Evolutionary conservation across 2,888 invertebrate species (phyloP), one percentile per base, ranked within the genome.

Genomic region (Andrena bicolor): DNA sequence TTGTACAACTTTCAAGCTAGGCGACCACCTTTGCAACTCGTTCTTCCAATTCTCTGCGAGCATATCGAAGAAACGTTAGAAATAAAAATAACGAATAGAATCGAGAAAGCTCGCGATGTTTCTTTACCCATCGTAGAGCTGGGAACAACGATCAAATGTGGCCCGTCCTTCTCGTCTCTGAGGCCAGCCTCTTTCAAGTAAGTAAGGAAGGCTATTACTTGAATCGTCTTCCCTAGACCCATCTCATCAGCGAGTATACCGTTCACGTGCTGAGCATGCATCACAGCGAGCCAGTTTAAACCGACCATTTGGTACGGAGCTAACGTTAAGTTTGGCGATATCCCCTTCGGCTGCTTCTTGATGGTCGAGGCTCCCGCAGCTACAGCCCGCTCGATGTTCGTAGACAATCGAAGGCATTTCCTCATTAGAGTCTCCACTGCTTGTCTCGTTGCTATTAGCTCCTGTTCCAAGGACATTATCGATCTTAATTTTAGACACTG

Each of bases 171-270:
- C 16, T 93, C 92, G 51, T 89, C 81, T 1, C 96, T 95, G 61
- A 96, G 96, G 0, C 96, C 96, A 0, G 96, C 96, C 92, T 99
- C 97, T 94, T 98, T 97, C 20, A 99, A 94, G 92, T 99, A 97
- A 0, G 98, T 97, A 0, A 99, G 95, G 94, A 98, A 98, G 0
- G 98, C 96, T 85, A 99, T 98, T n/a, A 98, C 97, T 94, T 99
- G 98, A 84, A 99, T 96, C 0, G 99, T 99, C 94, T 99, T 99
- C 4, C 98, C 98, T 2, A 99, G 94, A 0, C 98, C 98, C 99
- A 99, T 99, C 95, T 99, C 99, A 93, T 99, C 99, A 0, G 99
- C 99, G 83, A 99, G 95, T 90, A 99, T 99, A 0, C 98, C 98
- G 91, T 99, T 99, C 58, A 99, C 96, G 16, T 97, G 96, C 90